A percentile compares a stretch with the other conserved stretches of the same genome.
Evolutionary conservation across 1,140 invertebrate genomes (phyloP).

Genomic region (Ooceraea biroi): DNA sequence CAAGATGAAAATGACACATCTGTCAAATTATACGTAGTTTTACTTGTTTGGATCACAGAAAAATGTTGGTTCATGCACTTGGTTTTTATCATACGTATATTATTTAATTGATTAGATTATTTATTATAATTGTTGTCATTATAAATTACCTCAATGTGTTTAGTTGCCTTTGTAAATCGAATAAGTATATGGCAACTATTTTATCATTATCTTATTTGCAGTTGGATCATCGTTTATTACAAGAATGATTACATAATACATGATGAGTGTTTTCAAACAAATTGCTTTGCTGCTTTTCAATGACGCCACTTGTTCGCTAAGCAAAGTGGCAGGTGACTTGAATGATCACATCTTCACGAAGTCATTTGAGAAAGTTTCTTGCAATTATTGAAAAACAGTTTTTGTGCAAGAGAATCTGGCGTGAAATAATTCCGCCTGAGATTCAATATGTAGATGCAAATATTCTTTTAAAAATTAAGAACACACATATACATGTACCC

Average conservation of each 20-base stretch:
- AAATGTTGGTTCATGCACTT: not conserved
- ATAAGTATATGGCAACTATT: not conserved
- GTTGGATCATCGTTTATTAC: not conserved
- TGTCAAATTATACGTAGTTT: conserved; percentile 20
- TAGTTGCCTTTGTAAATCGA: conserved; percentile 1
- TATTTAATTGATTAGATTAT: not conserved
- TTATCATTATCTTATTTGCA: not conserved
- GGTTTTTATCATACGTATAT: conserved; percentile 10
- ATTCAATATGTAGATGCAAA: conserved; percentile 32
- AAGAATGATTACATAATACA: not conserved
- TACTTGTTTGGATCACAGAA: conserved; percentile 1
- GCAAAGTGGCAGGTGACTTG: not conserved
- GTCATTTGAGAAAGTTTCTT: not conserved
- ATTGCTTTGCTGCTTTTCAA: not conserved
- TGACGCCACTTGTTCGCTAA: not conserved
- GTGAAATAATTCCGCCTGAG: conserved; percentile 13
- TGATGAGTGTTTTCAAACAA: conserved; percentile 2
- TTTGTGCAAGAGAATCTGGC: conserved; percentile 33
- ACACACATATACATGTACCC: conserved; percentile 38
- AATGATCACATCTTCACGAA: conserved; percentile 12
- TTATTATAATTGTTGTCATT: conserved; percentile 7
- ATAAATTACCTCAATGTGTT: not conserved
- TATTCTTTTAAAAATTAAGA: conserved; percentile 31
- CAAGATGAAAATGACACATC: not conserved
- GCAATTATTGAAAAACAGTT: not conserved